These are phyloP conservation scores for Orthonychiurus folsomi DNA, from an alignment of 2,888 invertebrate genomes.

Conservation along the genomic window DNA sequence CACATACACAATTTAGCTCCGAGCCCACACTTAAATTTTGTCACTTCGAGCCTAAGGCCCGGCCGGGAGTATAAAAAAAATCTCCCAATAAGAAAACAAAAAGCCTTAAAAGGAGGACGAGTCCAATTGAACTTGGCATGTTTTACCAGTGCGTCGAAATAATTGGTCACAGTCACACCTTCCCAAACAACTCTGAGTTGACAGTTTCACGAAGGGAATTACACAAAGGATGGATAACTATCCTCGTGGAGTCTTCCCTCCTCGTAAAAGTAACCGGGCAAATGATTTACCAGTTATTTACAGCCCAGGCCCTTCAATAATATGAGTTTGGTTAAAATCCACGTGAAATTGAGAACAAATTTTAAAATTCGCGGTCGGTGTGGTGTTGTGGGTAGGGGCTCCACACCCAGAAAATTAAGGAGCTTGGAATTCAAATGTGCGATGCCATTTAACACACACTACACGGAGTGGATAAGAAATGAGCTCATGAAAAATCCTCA, in stretches of 20 bases:
- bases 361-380: background rate
- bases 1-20: too few species aligned
- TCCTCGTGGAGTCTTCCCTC: too few species aligned
- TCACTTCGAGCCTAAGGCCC: background rate
- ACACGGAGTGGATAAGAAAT: too few species aligned
- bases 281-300: background rate
- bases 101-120: background rate
- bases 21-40: too few species aligned
- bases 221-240: too few species aligned
- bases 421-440: background rate
- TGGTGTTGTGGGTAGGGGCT: background rate
- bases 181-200: background rate
- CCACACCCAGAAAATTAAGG: background rate
- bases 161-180: background rate
- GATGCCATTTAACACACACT: background rate
- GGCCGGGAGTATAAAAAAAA: background rate
- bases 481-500: background rate
- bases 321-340: too few species aligned
- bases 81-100: background rate
- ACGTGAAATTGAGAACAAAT: background rate
- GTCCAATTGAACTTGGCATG: background rate
- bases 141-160: background rate
- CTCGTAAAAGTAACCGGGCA: too few species aligned
- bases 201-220: too few species aligned
- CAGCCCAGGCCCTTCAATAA: too few species aligned